Evolutionary conservation across 2,797 vertebrate genomes (phyloP).

Genomic region (Protonibea diacanthus): DNA sequence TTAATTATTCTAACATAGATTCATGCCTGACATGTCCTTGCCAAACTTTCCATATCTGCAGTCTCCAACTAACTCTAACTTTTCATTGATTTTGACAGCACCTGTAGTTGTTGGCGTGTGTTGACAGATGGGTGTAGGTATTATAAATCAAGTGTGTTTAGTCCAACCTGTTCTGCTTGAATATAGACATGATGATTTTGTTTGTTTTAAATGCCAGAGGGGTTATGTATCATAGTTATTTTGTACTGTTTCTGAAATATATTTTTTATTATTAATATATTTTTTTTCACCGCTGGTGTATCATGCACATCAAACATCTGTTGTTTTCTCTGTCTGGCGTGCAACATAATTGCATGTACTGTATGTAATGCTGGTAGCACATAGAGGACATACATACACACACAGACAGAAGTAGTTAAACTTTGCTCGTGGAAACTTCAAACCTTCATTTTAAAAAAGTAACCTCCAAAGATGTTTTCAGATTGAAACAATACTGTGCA

Average conservation of each 20-base stretch:
- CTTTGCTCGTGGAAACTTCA: neutral
- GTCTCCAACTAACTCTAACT: neutral
- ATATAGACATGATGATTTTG: neutral
- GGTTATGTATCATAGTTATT: neutral
- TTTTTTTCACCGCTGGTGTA: no score
- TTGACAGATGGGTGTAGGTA: neutral
- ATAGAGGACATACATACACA: neutral
- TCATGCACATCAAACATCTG: neutral
- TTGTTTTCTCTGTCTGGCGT: neutral
- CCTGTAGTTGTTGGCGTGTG: neutral
- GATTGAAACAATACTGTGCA: neutral
- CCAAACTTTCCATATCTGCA: neutral
- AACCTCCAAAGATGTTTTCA: neutral
- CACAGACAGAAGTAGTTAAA: neutral
- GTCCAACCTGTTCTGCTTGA: neutral
- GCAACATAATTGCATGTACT: neutral
- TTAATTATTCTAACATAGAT: no score
- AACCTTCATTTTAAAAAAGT: neutral
- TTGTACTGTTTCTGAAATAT: neutral
- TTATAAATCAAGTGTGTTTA: neutral
- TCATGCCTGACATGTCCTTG: no score
- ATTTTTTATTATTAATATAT: neutral
- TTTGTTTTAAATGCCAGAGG: neutral
- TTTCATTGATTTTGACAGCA: neutral
- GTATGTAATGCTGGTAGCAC: neutral